A percentile compares a stretch with the other conserved stretches of the same genome.
phyloP scores from a whole-genome alignment of 1,140 invertebrate species.

The Tribolium castaneum region DNA sequence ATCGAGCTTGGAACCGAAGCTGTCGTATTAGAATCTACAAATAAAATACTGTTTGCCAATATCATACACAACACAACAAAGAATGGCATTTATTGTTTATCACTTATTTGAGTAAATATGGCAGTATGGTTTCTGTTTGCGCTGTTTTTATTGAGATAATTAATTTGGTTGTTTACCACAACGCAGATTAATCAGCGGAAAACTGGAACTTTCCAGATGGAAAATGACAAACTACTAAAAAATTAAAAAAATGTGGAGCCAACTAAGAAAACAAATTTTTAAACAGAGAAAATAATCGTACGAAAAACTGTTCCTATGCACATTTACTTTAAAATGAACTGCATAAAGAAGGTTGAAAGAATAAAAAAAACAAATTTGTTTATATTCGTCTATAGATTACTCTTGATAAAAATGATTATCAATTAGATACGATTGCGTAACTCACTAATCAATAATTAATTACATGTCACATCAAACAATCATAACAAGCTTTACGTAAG shows the following conservation, averaged over 20 bases:
- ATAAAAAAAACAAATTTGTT: no score
- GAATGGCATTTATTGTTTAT: neutral
- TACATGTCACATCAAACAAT: neutral
- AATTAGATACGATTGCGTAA: neutral
- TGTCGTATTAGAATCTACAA: constrained; percentile 41
- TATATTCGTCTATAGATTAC: no score
- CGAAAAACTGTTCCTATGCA: no score
- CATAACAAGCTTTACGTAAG: neutral
- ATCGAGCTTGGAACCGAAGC: constrained; percentile 42
- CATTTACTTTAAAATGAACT: no score
- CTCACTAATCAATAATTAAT: neutral
- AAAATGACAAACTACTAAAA: neutral
- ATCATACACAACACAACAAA: neutral
- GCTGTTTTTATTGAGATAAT: neutral
- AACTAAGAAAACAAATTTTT: no score
- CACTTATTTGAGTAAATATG: neutral
- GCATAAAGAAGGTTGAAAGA: no score
- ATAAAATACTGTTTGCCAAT: neutral
- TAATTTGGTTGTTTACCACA: neutral
- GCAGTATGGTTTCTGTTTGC: neutral
- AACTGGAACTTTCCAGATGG: neutral
- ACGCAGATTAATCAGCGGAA: neutral
- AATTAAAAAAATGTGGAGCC: no score
- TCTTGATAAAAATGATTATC: neutral
- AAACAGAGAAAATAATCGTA: no score